Percentiles rank a stretch among this genome's conserved stretches.
phyloP scores from a whole-genome alignment of 2,113 vertebrate genomes.

The Syrrhaptes paradoxus region DNA sequence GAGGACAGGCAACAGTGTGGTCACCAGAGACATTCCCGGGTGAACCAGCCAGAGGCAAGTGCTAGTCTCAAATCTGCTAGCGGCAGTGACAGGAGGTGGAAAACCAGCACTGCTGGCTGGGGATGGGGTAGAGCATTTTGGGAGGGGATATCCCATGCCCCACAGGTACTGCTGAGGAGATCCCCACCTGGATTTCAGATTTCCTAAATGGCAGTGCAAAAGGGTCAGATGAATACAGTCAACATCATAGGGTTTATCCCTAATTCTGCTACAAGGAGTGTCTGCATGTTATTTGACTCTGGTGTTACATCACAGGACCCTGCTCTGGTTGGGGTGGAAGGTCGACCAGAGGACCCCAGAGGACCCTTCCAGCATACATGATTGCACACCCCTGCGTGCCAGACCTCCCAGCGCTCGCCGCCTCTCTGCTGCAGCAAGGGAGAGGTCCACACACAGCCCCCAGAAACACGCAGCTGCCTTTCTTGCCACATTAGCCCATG shows the following conservation, averaged over 20 bases:
- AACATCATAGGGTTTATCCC: neutral
- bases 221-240: neutral
- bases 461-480: neutral
- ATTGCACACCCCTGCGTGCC: accelerated
- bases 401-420: neutral
- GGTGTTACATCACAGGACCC: neutral
- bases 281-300: neutral
- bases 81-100: neutral
- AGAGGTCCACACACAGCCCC: neutral
- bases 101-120: neutral
- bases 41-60: neutral
- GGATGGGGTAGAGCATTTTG: neutral
- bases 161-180: neutral
- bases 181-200: neutral
- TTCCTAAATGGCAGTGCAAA: neutral
- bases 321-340: accelerated
- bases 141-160: neutral
- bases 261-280: neutral
- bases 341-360: neutral
- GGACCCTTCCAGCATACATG: neutral
- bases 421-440: neutral
- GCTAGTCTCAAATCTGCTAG: neutral
- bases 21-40: neutral
- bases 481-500: neutral
- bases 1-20: accelerated